Evolutionary conservation across 2,888 invertebrate genomes (phyloP).

Genomic region (Enchytraeus crypticus): DNA sequence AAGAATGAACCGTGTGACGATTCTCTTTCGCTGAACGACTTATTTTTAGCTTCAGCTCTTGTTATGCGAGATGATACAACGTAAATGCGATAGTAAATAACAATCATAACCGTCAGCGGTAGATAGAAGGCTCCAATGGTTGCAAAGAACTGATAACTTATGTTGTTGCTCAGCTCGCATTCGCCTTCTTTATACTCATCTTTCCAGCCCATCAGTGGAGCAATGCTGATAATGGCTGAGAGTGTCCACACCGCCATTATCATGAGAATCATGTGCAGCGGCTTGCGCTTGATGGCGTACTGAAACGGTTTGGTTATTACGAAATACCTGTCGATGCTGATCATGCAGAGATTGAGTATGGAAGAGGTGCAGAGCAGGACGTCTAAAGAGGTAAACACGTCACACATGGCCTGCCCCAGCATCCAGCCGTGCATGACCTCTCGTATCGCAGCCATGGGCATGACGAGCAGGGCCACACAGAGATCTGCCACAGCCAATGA

Average conservation of each 20-base stretch:
- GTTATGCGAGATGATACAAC: conserved; percentile 34
- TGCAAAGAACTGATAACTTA: conserved; percentile 94
- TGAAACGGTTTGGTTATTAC: conserved; percentile 66
- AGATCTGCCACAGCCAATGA: conserved; percentile 52
- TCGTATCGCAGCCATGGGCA: conserved; percentile 51
- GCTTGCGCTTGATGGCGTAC: conserved; percentile 88
- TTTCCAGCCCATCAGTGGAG: conserved; percentile 57
- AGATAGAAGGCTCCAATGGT: conserved; percentile 76
- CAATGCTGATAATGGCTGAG: conserved; percentile 84
- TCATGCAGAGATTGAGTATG: conserved; percentile 54
- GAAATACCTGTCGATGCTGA: conserved; percentile 50
- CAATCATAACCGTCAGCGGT: conserved; percentile 87
- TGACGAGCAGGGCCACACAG: conserved; percentile 52
- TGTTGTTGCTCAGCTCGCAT: conserved; percentile 84
- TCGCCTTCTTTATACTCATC: conserved; percentile 7
- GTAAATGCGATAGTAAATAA: conserved; percentile 85
- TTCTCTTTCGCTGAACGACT: conserved; percentile 20
- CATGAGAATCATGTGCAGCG: conserved; percentile 70
- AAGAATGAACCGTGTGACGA: not conserved
- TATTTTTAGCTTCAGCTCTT: conserved; percentile 39
- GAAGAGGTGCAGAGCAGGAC: conserved; percentile 53
- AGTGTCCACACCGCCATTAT: conserved; percentile 85
- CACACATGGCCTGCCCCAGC: conserved; percentile 47
- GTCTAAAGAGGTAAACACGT: conserved; percentile 53
- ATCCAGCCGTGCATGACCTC: conserved; percentile 44